phyloP scores from a whole-genome alignment of 2,888 invertebrate species.

The Philereme transversata region DNA sequence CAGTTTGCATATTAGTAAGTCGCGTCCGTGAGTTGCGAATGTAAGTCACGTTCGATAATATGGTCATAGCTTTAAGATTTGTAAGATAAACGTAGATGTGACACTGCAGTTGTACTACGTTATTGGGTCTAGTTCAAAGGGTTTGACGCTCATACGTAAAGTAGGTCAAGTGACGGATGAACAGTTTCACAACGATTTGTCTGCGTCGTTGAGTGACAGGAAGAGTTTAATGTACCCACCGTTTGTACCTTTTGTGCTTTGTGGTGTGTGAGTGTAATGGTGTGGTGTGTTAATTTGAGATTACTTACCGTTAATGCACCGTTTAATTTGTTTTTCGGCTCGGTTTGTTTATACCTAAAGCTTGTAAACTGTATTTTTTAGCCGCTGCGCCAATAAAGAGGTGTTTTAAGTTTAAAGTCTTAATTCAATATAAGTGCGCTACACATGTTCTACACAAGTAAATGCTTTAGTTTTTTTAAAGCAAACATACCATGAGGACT shows the following conservation, averaged over 20 bases:
- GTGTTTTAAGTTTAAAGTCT: no score
- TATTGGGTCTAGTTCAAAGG: constrained; percentile 38
- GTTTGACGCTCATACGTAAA: constrained; percentile 48
- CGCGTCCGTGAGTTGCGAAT: no score
- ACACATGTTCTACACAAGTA: no score
- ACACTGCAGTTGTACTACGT: constrained; percentile 17
- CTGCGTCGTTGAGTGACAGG: constrained; percentile 33
- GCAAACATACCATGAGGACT: no score
- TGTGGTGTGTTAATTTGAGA: constrained; percentile 25
- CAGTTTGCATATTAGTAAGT: no score
- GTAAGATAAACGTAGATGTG: neutral
- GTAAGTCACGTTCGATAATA: no score
- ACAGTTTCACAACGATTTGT: constrained; percentile 47
- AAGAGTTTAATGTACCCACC: constrained; percentile 36
- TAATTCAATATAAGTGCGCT: no score
- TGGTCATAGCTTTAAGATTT: no score
- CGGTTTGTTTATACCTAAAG: no score
- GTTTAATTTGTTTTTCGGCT: constrained; percentile 5
- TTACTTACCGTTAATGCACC: constrained; percentile 22
- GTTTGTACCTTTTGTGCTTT: constrained; percentile 25
- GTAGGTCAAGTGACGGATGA: constrained; percentile 53
- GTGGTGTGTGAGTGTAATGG: constrained; percentile 21
- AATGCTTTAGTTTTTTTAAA: no score
- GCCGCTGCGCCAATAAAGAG: no score
- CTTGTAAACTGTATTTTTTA: no score